phyloP scores from a whole-genome alignment of 1,140 invertebrate genomes.

The Ostrea edulis region DNA sequence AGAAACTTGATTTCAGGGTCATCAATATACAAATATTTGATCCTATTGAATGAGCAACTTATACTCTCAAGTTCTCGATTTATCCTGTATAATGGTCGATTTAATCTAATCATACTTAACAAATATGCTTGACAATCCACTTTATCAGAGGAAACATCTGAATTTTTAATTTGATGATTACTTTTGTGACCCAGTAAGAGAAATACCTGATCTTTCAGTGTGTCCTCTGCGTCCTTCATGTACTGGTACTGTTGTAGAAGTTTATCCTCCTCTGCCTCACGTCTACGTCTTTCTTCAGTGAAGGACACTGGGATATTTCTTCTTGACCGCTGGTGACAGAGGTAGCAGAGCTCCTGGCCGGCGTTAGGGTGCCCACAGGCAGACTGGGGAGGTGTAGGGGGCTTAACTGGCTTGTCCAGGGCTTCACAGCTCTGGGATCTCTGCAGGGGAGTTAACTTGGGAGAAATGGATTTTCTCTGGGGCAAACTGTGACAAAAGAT shows the following conservation, averaged over 20 bases:
- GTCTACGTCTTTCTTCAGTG: slow-evolving; percentile 72
- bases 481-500: slow-evolving; percentile 17
- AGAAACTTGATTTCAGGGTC: neutral
- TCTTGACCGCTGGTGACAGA: slow-evolving; percentile 78
- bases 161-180: too few species aligned
- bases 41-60: too few species aligned
- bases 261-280: slow-evolving; percentile 77
- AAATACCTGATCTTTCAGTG: slow-evolving; percentile 75
- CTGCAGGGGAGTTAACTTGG: slow-evolving; percentile 62
- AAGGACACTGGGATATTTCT: slow-evolving; percentile 78
- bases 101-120: too few species aligned
- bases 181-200: too few species aligned
- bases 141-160: too few species aligned
- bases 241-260: slow-evolving; percentile 78
- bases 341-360: slow-evolving; percentile 79
- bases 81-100: too few species aligned
- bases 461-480: slow-evolving; percentile 56
- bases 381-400: slow-evolving; percentile 59
- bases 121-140: too few species aligned
- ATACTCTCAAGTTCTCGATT: too few species aligned
- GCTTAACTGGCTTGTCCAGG: slow-evolving; percentile 41
- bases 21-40: too few species aligned
- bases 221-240: slow-evolving; percentile 77
- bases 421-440: slow-evolving; percentile 64
- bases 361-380: slow-evolving; percentile 75